These are phyloP conservation scores for Passer domesticus DNA, from an alignment of 2,113 vertebrate genomes.

Conservation along the genomic window DNA sequence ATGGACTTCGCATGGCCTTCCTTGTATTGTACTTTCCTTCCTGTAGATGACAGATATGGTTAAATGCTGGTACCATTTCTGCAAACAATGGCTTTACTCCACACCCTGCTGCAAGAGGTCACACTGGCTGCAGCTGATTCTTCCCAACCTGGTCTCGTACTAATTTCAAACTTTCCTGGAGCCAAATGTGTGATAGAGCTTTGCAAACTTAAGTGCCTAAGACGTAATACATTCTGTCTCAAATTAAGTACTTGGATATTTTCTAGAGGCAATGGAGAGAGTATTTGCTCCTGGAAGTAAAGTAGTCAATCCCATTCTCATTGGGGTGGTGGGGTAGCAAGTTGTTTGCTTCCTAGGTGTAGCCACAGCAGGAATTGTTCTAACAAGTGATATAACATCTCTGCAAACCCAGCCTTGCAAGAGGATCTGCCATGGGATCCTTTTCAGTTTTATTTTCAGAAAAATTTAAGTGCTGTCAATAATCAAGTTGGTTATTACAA, in stretches of 20 bases:
- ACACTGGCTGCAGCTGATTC: rapidly evolving
- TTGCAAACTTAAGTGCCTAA: neutral
- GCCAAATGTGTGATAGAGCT: neutral
- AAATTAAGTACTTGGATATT: neutral
- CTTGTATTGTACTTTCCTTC: constrained; percentile 33
- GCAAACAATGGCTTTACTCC: neutral
- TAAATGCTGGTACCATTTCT: neutral
- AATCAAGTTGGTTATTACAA: neutral
- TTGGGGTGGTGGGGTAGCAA: neutral
- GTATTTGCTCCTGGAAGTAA: neutral
- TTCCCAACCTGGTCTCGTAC: neutral
- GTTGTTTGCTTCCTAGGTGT: neutral
- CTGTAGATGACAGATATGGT: neutral
- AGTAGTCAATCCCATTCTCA: neutral
- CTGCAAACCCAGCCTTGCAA: neutral
- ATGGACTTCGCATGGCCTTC: neutral
- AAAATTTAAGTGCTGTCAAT: neutral
- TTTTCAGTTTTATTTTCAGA: neutral
- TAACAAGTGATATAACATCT: neutral
- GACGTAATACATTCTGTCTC: neutral
- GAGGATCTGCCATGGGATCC: neutral
- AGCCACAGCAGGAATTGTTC: neutral
- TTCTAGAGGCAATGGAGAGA: neutral
- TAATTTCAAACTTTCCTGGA: neutral
- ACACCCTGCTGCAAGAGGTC: neutral